Percentiles rank a stretch among this genome's conserved stretches.
Conservation (phyloP, 92 coral and sea anemone genomes). For the Paragorgia papillata region DNA sequence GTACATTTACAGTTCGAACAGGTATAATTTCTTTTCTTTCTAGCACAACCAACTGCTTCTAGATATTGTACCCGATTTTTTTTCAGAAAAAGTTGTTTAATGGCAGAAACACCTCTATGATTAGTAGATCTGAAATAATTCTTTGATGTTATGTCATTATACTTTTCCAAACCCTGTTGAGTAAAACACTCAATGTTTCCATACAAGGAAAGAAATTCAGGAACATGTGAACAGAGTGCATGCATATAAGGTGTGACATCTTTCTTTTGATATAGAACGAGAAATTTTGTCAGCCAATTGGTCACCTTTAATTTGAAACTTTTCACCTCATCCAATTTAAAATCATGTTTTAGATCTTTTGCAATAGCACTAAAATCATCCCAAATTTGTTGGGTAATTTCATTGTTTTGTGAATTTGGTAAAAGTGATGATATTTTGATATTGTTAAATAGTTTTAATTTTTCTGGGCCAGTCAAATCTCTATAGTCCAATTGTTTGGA, state of each 20-base stretch:
- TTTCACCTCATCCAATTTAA: constrained; percentile 40
- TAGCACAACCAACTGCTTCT: too few species aligned
- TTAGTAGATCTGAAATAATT: constrained; percentile 56
- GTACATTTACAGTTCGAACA: too few species aligned
- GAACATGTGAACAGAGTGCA: constrained; percentile 52
- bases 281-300: constrained; percentile 9
- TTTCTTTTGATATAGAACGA: constrained; percentile 7
- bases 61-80: constrained; percentile 55
- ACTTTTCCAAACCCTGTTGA: constrained; percentile 58
- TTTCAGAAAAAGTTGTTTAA: constrained; percentile 62
- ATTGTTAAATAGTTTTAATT: constrained; percentile 46
- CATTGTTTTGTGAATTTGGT: constrained; percentile 36
- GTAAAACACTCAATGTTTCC: constrained; percentile 1
- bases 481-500: constrained; percentile 58
- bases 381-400: constrained; percentile 9
- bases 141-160: constrained; percentile 59
- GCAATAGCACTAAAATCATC: constrained; percentile 10
- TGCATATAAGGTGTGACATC: constrained; percentile 49
- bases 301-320: constrained; percentile 13
- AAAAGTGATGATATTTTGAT: constrained; percentile 42
- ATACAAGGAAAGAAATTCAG: constrained; percentile 8
- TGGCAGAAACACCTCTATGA: constrained; percentile 59
- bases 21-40: too few species aligned
- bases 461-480: constrained; percentile 71
- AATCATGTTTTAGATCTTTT: constrained; percentile 36